Evolutionary conservation across 2,888 invertebrate genomes (phyloP).

Genomic region (Rhabditoides inermis): DNA sequence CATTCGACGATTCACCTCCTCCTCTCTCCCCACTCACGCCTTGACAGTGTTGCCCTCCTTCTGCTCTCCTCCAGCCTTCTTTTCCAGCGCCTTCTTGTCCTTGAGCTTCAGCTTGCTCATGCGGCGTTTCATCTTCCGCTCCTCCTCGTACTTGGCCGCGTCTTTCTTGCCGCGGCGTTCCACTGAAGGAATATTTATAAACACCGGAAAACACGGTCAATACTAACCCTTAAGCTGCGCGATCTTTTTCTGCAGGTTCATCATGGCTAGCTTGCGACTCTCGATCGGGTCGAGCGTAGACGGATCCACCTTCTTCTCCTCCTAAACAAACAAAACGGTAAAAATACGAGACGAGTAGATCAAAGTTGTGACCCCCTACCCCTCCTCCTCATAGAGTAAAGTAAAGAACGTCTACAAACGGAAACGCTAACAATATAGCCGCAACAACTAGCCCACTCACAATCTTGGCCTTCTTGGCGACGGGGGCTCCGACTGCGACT

Average conservation of each 20-base stretch:
- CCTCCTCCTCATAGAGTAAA: no score
- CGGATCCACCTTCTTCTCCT: slow-evolving; percentile 18
- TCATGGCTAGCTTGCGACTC: slow-evolving; percentile 23
- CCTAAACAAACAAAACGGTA: slow-evolving; percentile 10
- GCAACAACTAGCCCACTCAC: no score
- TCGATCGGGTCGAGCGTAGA: slow-evolving; percentile 21
- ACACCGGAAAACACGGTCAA: not conserved
- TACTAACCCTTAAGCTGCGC: slow-evolving; percentile 20
- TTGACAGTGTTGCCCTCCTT: not conserved
- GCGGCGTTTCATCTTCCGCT: slow-evolving; percentile 26
- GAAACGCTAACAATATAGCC: no score
- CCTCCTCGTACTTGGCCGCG: slow-evolving; percentile 12
- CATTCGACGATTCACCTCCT: slow-evolving; percentile 1
- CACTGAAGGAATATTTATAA: not conserved
- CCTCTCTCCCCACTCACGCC: not conserved
- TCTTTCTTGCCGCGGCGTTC: slow-evolving; percentile 6
- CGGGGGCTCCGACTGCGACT: no score
- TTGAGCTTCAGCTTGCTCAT: slow-evolving; percentile 34
- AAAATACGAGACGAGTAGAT: no score
- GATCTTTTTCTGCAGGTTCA: slow-evolving; percentile 28
- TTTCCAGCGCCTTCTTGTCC: slow-evolving; percentile 22
- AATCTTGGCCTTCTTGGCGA: no score
- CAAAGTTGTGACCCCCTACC: no score
- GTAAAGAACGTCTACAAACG: no score
- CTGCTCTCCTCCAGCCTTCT: slow-evolving; percentile 11